Evolutionary conservation across 2,888 invertebrate genomes (phyloP).

Genomic region (Mythimna vitellina): DNA sequence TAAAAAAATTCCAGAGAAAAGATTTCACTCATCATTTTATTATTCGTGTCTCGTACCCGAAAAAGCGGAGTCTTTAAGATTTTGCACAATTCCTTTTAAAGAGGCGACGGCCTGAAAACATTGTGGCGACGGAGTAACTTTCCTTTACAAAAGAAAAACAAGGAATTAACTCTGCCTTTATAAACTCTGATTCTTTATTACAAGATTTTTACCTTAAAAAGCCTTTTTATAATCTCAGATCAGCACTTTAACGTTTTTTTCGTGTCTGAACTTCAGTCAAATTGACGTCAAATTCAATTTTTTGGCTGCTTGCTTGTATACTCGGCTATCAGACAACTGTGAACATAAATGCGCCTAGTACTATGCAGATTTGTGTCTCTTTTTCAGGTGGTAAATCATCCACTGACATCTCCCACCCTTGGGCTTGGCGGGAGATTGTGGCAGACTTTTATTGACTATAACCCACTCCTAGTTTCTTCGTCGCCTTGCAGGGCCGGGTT

Average conservation of each 20-base stretch:
- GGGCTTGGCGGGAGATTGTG: no score
- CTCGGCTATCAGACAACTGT: no score
- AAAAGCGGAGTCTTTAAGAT: constrained; percentile 9
- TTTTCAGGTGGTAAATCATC: no score
- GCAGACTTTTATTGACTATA: no score
- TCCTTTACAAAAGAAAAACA: neutral
- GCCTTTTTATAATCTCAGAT: neutral
- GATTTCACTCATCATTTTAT: constrained; percentile 10
- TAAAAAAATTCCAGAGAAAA: constrained; percentile 10
- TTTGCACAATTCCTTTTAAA: constrained; percentile 29
- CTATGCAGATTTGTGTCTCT: no score
- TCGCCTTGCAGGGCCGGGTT: no score
- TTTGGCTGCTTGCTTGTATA: no score
- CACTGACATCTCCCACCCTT: no score
- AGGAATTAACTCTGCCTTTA: neutral
- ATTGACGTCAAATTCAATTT: no score
- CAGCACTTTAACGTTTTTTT: neutral
- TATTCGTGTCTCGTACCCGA: constrained; percentile 38
- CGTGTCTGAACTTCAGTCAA: neutral
- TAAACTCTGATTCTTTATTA: neutral
- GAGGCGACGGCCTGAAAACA: constrained; percentile 6
- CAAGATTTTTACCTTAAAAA: neutral
- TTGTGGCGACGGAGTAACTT: constrained; percentile 17
- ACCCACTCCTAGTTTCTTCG: no score
- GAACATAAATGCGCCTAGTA: no score